These are phyloP conservation scores for Synanthedon tipuliformis DNA, from an alignment of 2,888 invertebrate genomes.

Conservation along the genomic window DNA sequence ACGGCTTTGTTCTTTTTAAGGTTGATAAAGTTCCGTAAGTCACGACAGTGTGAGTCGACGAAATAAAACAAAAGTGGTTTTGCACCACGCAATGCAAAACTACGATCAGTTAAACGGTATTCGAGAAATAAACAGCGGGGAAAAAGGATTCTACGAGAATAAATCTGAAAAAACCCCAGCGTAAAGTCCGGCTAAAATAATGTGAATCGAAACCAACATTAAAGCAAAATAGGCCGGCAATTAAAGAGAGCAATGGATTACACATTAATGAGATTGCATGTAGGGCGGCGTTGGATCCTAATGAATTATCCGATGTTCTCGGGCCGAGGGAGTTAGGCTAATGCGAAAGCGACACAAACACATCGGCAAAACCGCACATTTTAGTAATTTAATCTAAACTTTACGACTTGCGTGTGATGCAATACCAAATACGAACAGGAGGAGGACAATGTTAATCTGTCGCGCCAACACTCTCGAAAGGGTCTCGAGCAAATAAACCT, in stretches of 20 bases:
- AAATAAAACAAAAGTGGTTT: constrained; percentile 34
- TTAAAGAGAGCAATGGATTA: constrained; percentile 16
- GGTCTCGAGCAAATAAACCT: constrained; percentile 24
- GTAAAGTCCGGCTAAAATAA: constrained; percentile 13
- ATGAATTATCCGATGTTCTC: constrained; percentile 31
- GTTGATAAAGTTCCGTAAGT: constrained; percentile 28
- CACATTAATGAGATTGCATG: constrained; percentile 33
- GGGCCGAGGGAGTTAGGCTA: constrained; percentile 10
- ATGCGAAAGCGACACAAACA: constrained; percentile 22
- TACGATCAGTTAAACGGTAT: constrained; percentile 48
- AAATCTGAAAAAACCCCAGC: constrained; percentile 1
- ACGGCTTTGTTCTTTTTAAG: constrained; percentile 24
- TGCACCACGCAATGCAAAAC: constrained; percentile 41
- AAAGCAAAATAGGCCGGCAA: constrained; percentile 13
- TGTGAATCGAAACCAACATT: constrained; percentile 1
- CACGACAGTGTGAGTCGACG: constrained; percentile 30
- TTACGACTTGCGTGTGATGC: constrained; percentile 3
- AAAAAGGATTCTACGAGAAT: constrained; percentile 13
- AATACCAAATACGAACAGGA: not conserved
- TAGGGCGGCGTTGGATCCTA: constrained; percentile 18
- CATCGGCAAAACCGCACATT: constrained; percentile 22
- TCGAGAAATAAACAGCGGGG: constrained; percentile 34
- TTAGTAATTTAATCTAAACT: constrained; percentile 16
- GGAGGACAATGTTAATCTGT: constrained; percentile 9
- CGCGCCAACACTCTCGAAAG: constrained; percentile 15